Conservation (phyloP, 2,113 vertebrate species). For the Rhegmatorhina hoffmannsi region DNA sequence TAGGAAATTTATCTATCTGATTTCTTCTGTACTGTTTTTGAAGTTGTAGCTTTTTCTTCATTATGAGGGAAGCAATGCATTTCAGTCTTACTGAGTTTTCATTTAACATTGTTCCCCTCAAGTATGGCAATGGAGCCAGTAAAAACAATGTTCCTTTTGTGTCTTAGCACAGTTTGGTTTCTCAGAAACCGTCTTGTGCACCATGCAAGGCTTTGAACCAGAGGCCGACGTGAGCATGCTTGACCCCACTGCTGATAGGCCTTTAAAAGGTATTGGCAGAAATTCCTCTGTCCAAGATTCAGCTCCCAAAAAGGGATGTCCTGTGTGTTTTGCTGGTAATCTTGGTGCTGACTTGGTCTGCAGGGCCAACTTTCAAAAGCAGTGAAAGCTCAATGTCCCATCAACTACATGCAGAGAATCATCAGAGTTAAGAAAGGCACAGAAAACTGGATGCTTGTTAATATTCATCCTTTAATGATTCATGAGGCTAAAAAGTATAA, state of each 20-base stretch:
- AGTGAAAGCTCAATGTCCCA: background rate
- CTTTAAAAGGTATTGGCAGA: background rate
- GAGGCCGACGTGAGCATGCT: background rate
- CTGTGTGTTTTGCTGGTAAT: background rate
- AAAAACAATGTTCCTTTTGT: background rate
- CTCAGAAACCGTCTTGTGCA: background rate
- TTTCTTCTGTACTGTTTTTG: background rate
- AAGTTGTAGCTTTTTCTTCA: background rate
- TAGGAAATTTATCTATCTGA: background rate
- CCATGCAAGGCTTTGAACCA: background rate
- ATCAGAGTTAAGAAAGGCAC: background rate
- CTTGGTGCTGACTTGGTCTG: background rate
- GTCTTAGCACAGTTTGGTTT: background rate
- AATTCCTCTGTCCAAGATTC: background rate
- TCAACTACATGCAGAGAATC: background rate
- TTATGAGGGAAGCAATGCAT: background rate
- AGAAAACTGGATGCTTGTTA: conserved; percentile 27
- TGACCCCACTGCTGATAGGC: background rate
- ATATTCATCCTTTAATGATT: conserved; percentile 35
- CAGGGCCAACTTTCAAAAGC: background rate
- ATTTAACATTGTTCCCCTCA: background rate
- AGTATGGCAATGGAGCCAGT: background rate
- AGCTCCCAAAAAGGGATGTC: background rate
- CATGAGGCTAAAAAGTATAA: conserved; percentile 28
- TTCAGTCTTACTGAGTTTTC: background rate